Percentiles rank a stretch among this genome's conserved stretches.
Evolutionary conservation across 2,113 vertebrate species (phyloP).

Genomic region (Tonatia bakeri): DNA sequence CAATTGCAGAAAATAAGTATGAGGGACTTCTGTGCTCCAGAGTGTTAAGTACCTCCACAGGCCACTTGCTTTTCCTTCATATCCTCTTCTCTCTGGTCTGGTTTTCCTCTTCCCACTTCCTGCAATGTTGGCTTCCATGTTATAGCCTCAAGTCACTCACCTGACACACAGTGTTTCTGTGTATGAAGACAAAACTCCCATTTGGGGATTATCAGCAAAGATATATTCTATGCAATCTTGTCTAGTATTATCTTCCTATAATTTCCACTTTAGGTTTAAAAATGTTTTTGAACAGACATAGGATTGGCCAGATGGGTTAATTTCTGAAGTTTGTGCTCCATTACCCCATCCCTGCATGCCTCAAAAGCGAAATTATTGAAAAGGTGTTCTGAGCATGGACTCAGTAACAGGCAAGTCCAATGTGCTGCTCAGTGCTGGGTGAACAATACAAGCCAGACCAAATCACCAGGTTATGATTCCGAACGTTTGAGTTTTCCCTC

Average conservation of each 20-base stretch:
- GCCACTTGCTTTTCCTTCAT: not conserved
- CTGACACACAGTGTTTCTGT: not conserved
- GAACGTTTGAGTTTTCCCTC: not conserved
- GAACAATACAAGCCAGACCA: accelerated
- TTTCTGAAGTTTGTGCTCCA: not conserved
- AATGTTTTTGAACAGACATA: not conserved
- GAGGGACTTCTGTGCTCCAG: not conserved
- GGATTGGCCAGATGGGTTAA: not conserved
- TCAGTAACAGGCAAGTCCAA: not conserved
- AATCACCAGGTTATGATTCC: not conserved
- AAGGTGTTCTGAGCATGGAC: not conserved
- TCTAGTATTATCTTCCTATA: not conserved
- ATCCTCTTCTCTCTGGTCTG: not conserved
- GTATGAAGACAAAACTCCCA: not conserved
- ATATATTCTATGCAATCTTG: not conserved
- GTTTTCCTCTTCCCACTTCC: not conserved
- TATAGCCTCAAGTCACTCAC: not conserved
- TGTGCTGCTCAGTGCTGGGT: accelerated
- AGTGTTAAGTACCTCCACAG: accelerated
- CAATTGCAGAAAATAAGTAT: not conserved
- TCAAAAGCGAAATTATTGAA: not conserved
- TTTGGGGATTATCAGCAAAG: not conserved
- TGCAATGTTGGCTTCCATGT: not conserved
- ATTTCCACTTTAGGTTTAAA: not conserved
- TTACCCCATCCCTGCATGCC: not conserved